Evolutionary conservation across 92 coral and sea anemone species (phyloP).

Genomic region (Siderastrea siderea): DNA sequence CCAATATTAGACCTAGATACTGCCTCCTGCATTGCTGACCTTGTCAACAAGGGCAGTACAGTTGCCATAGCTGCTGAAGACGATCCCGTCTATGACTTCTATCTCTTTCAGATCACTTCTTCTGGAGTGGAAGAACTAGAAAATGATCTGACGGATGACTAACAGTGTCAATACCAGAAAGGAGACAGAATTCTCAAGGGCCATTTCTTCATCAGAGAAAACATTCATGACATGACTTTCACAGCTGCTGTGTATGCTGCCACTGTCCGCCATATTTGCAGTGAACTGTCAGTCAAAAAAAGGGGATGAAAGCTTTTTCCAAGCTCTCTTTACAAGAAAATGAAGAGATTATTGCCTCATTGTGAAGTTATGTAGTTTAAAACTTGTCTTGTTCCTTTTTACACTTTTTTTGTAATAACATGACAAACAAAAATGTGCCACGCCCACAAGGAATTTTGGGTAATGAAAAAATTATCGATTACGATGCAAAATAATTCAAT

Average conservation of each 20-base stretch:
- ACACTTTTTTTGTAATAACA: background rate
- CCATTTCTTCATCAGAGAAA: slow-evolving; percentile 66
- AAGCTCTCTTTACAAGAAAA: slow-evolving; percentile 1
- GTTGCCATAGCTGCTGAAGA: slow-evolving; percentile 73
- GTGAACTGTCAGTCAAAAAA: slow-evolving; percentile 34
- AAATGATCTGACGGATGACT: slow-evolving; percentile 53
- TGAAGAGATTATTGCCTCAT: slow-evolving; percentile 21
- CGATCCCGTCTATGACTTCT: slow-evolving; percentile 69
- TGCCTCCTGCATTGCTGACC: slow-evolving; percentile 63
- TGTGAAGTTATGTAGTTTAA: background rate
- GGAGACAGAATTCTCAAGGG: slow-evolving; percentile 61
- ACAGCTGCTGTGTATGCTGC: slow-evolving; percentile 71
- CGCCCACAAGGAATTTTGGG: slow-evolving; percentile 63
- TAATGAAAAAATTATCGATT: slow-evolving; percentile 21
- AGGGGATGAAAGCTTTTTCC: slow-evolving; percentile 41
- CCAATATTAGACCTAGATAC: slow-evolving; percentile 53
- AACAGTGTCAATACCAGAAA: background rate
- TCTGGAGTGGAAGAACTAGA: slow-evolving; percentile 68
- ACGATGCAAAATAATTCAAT: background rate
- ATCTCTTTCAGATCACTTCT: slow-evolving; percentile 66
- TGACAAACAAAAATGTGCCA: slow-evolving; percentile 18
- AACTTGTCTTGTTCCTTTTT: background rate
- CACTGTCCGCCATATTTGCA: slow-evolving; percentile 63
- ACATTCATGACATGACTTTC: slow-evolving; percentile 74
- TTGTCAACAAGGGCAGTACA: slow-evolving; percentile 56